Base-by-base conservation (phyloP, 1,140 invertebrate genomes). In the Cotesia typhae region DNA sequence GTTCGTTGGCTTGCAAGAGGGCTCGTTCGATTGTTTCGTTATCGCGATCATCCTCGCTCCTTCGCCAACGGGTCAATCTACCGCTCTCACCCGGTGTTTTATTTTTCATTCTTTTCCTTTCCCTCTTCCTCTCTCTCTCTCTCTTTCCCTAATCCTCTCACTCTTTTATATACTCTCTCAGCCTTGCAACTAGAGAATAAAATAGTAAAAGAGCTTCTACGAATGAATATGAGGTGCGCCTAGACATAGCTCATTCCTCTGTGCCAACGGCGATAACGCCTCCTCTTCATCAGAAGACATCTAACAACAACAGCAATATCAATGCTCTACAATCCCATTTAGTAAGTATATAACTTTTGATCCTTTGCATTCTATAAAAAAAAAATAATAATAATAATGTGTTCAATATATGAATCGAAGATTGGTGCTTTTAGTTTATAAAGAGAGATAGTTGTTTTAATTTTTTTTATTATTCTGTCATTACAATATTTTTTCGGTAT, bases 11-110 rank as follows among this genome's bases (percentile, higher is more conserved):
- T 47, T 47, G 75, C 77, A 79, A 78, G 81, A 74, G 76, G 78
- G 77, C 72, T 74, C 70, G 79, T 82, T 82, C 81, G 81, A 83
- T 83, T 83, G 81, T 83, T 83, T 82, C 81, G 81, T 83, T 83
- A 83, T 83, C 81, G 79, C 80, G 81, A 83, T 81, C 80, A 81
- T 81, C 76, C 77, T 79, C 76, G 51, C 53, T 66, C 41, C 63
- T 76, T 79, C 72, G 73, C 74, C 75, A 76, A 74, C 78, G 65
- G 75, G 70, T 67, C 72, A 65, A 70, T 65, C 63, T 64, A 17
- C 52, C 20, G 68, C 66, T 64, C 53, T 60, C 53, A 41, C 59
- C n/a, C 64, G 12, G n/a, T 28, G 38, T 61, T 59, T 59, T 69
- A 47, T 63, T 35, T 64, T 36, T 52, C 10, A 69, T 14, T 41